These are phyloP conservation scores for Microcebus griseorufus DNA, from an alignment of 2,113 vertebrate genomes.

Conservation along the genomic window DNA sequence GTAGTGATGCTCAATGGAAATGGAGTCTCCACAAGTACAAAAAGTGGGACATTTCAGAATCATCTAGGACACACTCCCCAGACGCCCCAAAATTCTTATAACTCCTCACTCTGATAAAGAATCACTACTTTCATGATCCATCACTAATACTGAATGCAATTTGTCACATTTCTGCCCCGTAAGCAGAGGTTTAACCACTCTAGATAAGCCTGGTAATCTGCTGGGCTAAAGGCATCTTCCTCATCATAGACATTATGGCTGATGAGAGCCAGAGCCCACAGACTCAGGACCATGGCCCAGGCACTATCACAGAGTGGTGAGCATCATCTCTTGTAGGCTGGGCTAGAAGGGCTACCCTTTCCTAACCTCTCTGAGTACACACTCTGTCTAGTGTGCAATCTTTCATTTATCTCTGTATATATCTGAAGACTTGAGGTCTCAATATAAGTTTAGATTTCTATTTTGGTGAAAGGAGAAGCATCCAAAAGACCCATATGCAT, in stretches of 20 bases:
- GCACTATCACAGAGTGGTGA: background rate
- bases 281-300: background rate
- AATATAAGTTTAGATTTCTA: background rate
- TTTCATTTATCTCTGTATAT: background rate
- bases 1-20: background rate
- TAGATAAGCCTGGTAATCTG: background rate
- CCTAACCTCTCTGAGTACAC: background rate
- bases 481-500: background rate
- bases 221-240: background rate
- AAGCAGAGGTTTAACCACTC: background rate
- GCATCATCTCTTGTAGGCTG: background rate
- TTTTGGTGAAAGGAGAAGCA: background rate
- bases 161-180: background rate
- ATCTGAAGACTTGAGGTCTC: background rate
- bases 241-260: background rate
- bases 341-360: background rate
- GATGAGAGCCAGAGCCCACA: background rate
- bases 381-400: too few species aligned
- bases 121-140: background rate
- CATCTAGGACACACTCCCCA: background rate
- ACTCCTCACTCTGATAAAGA: background rate
- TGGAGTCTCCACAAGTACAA: background rate
- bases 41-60: background rate
- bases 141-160: background rate
- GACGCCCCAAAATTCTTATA: background rate